Evolutionary conservation across 2,113 vertebrate genomes (phyloP).

Genomic region (Sphyrna mokarran): DNA sequence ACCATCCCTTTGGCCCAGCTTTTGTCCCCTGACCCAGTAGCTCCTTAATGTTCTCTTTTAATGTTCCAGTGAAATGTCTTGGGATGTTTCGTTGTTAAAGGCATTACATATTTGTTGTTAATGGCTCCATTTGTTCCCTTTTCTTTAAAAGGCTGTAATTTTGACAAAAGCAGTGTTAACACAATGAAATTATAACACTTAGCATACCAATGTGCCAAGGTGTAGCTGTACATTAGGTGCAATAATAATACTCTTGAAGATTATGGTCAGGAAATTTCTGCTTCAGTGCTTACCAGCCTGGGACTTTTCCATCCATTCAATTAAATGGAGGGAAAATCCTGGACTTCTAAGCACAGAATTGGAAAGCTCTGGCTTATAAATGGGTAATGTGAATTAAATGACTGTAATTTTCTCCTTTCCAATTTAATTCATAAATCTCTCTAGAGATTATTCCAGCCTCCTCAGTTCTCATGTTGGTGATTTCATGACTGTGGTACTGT

Average conservation of each 20-base stretch:
- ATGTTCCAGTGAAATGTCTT: not conserved
- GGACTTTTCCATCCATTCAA: not conserved
- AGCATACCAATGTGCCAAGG: not conserved
- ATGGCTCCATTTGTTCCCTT: not conserved
- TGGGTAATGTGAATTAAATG: not conserved
- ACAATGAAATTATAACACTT: not conserved
- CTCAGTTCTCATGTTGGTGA: not conserved
- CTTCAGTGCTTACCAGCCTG: not conserved
- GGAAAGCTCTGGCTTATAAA: not conserved
- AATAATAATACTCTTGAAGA: not conserved
- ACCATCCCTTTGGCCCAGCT: not conserved
- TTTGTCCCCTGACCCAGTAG: not conserved
- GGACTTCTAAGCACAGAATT: not conserved
- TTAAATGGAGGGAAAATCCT: not conserved
- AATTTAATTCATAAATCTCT: not conserved
- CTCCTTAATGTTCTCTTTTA: not conserved
- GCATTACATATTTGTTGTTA: not conserved
- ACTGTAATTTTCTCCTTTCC: not conserved
- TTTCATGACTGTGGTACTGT: not conserved
- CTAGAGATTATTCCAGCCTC: not conserved
- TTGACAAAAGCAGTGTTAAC: not conserved
- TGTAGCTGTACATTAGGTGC: not conserved
- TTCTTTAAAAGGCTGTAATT: not conserved
- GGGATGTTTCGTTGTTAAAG: not conserved
- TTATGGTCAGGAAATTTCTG: not conserved